phyloP scores from a whole-genome alignment of 2,888 invertebrate species.

The Empis livida region DNA sequence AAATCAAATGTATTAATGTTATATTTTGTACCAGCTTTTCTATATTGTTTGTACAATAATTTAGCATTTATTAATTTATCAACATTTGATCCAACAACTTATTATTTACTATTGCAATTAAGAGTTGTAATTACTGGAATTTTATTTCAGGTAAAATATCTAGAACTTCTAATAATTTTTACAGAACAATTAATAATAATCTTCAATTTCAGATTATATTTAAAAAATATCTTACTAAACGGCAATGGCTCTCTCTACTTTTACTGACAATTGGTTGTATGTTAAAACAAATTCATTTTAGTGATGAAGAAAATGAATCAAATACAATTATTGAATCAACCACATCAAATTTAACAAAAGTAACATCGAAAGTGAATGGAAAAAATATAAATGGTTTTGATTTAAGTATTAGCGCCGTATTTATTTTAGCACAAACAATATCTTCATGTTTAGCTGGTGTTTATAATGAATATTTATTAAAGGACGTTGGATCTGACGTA shows the following conservation, averaged over 20 bases:
- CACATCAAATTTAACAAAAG: constrained; percentile 7
- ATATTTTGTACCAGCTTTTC: constrained; percentile 80
- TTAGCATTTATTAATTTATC: constrained; percentile 82
- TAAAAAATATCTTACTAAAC: constrained; percentile 60
- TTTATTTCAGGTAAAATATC: constrained; percentile 64
- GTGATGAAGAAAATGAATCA: constrained; percentile 8
- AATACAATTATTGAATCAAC: constrained; percentile 14
- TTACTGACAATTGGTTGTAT: constrained; percentile 81
- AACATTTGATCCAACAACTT: constrained; percentile 88
- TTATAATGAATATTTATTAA: constrained; percentile 87
- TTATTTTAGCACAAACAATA: constrained; percentile 64
- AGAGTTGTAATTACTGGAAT: constrained; percentile 86
- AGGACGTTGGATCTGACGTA: constrained; percentile 69
- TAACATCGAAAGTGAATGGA: constrained; percentile 8
- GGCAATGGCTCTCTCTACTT: constrained; percentile 83
- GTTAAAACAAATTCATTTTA: constrained; percentile 64
- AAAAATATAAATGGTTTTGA: constrained; percentile 35
- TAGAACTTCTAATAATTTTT: not conserved
- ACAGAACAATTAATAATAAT: too few species aligned
- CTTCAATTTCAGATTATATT: constrained; percentile 58
- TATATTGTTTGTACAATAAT: constrained; percentile 93
- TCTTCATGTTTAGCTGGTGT: constrained; percentile 92
- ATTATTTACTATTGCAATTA: constrained; percentile 78
- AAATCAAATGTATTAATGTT: constrained; percentile 55
- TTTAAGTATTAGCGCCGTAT: constrained; percentile 47